These are phyloP conservation scores for Sturnus vulgaris DNA, from an alignment of 2,113 vertebrate genomes.

Conservation along the genomic window DNA sequence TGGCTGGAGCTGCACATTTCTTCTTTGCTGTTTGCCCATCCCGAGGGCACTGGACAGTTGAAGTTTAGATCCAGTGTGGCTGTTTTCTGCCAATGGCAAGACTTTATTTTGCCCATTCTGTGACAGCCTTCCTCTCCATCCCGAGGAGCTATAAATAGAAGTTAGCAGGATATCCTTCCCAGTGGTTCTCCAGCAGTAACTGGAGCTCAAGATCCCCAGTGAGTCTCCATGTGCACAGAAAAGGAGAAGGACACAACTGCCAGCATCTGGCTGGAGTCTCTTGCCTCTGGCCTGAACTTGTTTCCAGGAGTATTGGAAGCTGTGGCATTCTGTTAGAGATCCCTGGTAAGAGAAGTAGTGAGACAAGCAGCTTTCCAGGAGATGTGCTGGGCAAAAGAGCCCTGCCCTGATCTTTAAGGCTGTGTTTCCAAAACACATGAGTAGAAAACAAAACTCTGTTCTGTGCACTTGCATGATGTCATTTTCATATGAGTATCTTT, in stretches of 20 bases:
- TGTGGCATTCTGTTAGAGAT: neutral
- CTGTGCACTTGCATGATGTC: neutral
- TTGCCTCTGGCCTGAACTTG: neutral
- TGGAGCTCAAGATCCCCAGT: neutral
- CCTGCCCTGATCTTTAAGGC: neutral
- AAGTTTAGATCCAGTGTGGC: neutral
- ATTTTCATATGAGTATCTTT: neutral
- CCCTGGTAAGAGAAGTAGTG: neutral
- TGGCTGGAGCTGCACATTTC: neutral
- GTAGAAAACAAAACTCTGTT: neutral
- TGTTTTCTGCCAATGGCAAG: neutral
- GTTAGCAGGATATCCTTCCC: constrained; percentile 22
- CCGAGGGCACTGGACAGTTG: neutral
- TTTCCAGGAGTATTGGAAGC: neutral
- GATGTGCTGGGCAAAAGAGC: neutral
- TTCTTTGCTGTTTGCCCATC: neutral
- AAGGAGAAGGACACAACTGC: neutral
- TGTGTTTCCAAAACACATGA: neutral
- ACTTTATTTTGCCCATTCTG: neutral
- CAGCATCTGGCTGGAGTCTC: neutral
- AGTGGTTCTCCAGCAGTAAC: neutral
- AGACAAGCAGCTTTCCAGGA: neutral
- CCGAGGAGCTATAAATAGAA: constrained; percentile 22
- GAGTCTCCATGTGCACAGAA: neutral
- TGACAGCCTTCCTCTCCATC: neutral